A percentile compares a stretch with the other conserved stretches of the same genome.
phyloP scores from a whole-genome alignment of 2,797 vertebrate genomes.

The Schizopygopsis malacanthus region DNA sequence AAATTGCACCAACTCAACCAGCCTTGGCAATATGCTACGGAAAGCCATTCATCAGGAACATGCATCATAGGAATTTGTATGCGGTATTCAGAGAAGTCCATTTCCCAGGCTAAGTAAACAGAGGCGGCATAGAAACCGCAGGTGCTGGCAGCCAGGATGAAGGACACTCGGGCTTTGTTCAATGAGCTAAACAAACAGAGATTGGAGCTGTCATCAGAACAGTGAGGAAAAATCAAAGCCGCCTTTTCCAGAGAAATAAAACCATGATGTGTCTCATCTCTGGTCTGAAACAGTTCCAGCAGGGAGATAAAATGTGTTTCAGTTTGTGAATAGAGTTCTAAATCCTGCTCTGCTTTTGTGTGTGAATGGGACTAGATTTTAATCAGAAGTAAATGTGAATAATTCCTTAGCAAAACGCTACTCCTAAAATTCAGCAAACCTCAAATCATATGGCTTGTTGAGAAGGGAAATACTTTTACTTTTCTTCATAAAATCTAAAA shows the following conservation, averaged over 20 bases:
- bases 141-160: slow-evolving; percentile 62
- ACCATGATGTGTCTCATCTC: slow-evolving; percentile 49
- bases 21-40: background rate
- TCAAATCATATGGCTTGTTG: background rate
- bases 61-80: slow-evolving; percentile 42
- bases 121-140: slow-evolving; percentile 55
- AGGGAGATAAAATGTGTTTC: slow-evolving; percentile 60
- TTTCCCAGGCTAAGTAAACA: slow-evolving; percentile 44
- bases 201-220: slow-evolving; percentile 63
- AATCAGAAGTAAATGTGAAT: background rate
- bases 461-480: background rate
- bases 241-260: slow-evolving; percentile 68
- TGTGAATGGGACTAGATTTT: slow-evolving; percentile 40
- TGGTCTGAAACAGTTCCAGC: slow-evolving; percentile 63
- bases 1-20: background rate
- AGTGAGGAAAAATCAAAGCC: slow-evolving; percentile 55
- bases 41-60: slow-evolving; percentile 34
- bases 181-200: slow-evolving; percentile 64
- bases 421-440: background rate
- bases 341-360: slow-evolving; percentile 21
- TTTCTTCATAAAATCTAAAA: background rate
- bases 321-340: slow-evolving; percentile 44
- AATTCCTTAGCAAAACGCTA: background rate
- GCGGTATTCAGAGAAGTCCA: slow-evolving; percentile 62
- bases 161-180: slow-evolving; percentile 60